Conservation (phyloP, 1,140 invertebrate species). For the Carcinoscorpius rotundicauda region DNA sequence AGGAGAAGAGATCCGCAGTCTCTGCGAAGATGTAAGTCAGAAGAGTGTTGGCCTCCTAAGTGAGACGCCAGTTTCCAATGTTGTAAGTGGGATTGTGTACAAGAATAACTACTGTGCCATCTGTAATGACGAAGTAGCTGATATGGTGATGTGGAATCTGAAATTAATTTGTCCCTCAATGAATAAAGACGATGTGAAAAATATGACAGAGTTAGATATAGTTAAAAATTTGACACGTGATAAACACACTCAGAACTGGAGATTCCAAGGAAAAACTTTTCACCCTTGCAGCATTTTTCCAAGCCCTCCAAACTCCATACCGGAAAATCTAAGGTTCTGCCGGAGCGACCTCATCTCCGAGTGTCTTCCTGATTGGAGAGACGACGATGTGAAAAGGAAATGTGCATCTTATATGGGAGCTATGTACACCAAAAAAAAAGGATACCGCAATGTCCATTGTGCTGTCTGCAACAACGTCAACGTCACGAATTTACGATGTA, state of each 20-base stretch:
- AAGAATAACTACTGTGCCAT: constrained; percentile 43
- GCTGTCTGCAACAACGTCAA: constrained; percentile 41
- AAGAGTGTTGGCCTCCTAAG: constrained; percentile 32
- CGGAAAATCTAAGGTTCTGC: too few species aligned
- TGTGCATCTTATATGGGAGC: constrained; percentile 16
- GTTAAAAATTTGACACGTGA: neutral
- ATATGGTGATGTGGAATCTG: constrained; percentile 13
- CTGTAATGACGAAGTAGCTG: constrained; percentile 36
- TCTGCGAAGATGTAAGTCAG: too few species aligned
- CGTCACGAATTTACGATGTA: constrained; percentile 33
- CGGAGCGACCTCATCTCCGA: neutral
- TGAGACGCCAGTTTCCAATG: constrained; percentile 36
- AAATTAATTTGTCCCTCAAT: constrained; percentile 9
- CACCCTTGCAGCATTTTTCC: too few species aligned
- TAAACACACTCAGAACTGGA: too few species aligned
- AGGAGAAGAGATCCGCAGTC: too few species aligned
- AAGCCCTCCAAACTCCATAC: too few species aligned
- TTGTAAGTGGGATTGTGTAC: constrained; percentile 37
- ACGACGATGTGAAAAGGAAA: constrained; percentile 5
- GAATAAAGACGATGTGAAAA: neutral
- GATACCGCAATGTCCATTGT: constrained; percentile 44
- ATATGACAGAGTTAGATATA: neutral
- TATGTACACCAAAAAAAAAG: neutral
- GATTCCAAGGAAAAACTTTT: too few species aligned
- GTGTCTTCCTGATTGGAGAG: constrained; percentile 5